Percentiles rank a stretch among this genome's conserved stretches.
Conservation (phyloP, 37 sponge, comb jelly and placozoan genomes). For the Halisarca cf. caerulea region DNA sequence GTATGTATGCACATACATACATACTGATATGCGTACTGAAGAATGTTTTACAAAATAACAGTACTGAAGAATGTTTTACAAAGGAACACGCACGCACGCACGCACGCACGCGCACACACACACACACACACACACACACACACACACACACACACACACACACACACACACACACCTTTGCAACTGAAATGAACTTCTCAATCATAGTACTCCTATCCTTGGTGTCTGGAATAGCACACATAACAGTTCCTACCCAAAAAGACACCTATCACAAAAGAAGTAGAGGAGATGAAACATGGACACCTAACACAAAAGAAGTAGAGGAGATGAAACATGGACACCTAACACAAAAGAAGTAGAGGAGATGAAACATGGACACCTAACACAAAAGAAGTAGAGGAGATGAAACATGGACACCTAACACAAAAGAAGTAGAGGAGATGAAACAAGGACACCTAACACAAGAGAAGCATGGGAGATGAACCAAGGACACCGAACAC, state of each 20-base stretch:
- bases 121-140: no score
- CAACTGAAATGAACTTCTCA: conserved; percentile 82
- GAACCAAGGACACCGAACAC: not conserved
- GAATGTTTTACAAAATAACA: no score
- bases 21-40: no score
- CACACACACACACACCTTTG: no score
- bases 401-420: not conserved
- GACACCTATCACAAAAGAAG: conserved; percentile 35
- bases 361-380: not conserved
- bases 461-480: not conserved
- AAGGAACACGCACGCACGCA: no score
- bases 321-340: not conserved
- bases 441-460: not conserved
- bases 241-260: conserved; percentile 73
- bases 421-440: not conserved
- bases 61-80: no score
- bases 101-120: no score
- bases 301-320: not conserved
- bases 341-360: not conserved
- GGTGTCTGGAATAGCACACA: conserved; percentile 34
- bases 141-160: no score
- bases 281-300: not conserved
- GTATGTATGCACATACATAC: no score
- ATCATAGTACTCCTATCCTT: conserved; percentile 41
- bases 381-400: not conserved